These are phyloP conservation scores for Agrilus biguttatus DNA, from an alignment of 2,888 invertebrate species.

Conservation along the genomic window DNA sequence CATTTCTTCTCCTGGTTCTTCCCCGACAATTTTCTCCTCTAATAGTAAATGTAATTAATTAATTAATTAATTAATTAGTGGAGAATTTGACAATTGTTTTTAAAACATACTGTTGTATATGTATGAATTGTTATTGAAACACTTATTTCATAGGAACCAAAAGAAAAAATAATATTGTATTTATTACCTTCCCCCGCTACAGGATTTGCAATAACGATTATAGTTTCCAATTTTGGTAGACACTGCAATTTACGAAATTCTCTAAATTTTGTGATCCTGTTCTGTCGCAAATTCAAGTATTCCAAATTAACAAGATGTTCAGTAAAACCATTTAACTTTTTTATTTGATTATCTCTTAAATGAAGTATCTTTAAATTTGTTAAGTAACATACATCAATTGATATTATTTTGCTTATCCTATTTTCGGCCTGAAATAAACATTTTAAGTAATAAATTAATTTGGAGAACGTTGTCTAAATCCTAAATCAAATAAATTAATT, in stretches of 20 bases:
- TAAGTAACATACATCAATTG: conserved; percentile 46
- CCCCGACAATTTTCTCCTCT: not conserved
- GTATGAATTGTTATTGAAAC: no score
- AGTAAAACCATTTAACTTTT: conserved; percentile 37
- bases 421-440: conserved; percentile 42
- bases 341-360: conserved; percentile 51
- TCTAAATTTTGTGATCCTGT: conserved; percentile 35
- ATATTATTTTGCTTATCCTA: conserved; percentile 45
- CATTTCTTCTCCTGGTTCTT: conserved; percentile 11
- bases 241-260: conserved; percentile 40
- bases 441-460: not conserved
- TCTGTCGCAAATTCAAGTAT: conserved; percentile 43
- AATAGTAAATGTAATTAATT: no score
- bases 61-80: no score
- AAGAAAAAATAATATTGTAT: no score
- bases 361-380: conserved; percentile 53
- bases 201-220: conserved; percentile 41
- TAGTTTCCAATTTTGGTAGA: conserved; percentile 33
- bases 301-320: conserved; percentile 29
- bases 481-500: no score
- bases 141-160: no score
- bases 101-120: no score
- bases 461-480: no score
- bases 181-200: conserved; percentile 15
- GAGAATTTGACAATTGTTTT: no score